Percentiles rank a stretch among this genome's conserved stretches.
These are phyloP conservation scores for Oryzias melastigma DNA, from an alignment of 2,113 vertebrate genomes.

Conservation along the genomic window DNA sequence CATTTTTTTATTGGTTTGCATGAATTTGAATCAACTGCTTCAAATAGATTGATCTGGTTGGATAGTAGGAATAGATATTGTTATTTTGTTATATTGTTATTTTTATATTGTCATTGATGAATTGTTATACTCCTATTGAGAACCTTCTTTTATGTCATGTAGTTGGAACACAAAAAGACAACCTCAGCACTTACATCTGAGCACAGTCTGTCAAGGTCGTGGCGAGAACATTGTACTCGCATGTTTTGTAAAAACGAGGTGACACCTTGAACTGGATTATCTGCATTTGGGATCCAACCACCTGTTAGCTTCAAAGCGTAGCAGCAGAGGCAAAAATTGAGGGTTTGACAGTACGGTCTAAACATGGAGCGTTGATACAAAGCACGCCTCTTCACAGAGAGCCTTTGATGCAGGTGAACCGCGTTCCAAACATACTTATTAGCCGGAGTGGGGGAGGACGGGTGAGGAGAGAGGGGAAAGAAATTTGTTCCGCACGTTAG, in stretches of 20 bases:
- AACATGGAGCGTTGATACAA: conserved; percentile 60
- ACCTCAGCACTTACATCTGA: too few relatives aligned
- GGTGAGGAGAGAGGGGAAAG: conserved; percentile 19
- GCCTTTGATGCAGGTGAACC: conserved; percentile 74
- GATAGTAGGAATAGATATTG: too few relatives aligned
- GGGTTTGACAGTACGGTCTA: conserved; percentile 66
- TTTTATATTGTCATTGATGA: too few relatives aligned
- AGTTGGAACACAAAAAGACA: too few relatives aligned
- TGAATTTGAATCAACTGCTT: too few relatives aligned
- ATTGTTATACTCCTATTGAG: too few relatives aligned
- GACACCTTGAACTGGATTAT: conserved; percentile 13
- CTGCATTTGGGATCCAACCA: conserved; percentile 53
- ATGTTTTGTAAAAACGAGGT: conserved; percentile 10
- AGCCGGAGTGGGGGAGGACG: conserved; percentile 40
- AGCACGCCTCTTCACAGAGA: conserved; percentile 56
- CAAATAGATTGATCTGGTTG: too few relatives aligned
- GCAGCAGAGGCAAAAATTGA: conserved; percentile 33
- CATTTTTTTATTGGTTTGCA: too few relatives aligned
- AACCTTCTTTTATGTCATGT: too few relatives aligned
- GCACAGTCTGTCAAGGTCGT: conserved; percentile 15
- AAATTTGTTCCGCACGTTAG: conserved; percentile 74
- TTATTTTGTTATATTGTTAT: too few relatives aligned
- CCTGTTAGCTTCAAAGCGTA: conserved; percentile 60
- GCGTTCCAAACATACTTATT: conserved; percentile 72
- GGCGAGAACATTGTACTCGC: neutral